Base-by-base conservation (phyloP, 2,888 invertebrate species). In the Lutraria lutraria region DNA sequence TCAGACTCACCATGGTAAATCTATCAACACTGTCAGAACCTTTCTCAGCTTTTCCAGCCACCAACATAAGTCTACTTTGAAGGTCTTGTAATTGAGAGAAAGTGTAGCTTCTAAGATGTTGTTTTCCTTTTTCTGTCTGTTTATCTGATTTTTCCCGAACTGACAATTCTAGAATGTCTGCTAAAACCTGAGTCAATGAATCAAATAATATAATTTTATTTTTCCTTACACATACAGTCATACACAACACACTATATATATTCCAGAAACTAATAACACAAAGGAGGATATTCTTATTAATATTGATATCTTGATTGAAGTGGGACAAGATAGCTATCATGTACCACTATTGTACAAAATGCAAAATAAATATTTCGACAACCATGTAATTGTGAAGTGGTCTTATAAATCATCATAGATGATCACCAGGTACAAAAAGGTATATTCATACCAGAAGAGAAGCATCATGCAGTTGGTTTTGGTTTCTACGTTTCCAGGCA, bases 41-140 rank as follows among this genome's bases (percentile, higher is more conserved):
- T 83, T 94, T 94, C 79, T 94, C 94, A 21, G 94, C 95, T 90
- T 94, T 94, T 13, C 96, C 96, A 72, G 96, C 96, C 13, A 96
- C 95, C 83, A 96, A 87, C 95, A 96, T 95, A 56, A 96, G 92
- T 83, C 95, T 93, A 83, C 95, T 95, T 92, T 96, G 96, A 25
- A 96, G 91, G 85, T 96, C 96, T 81, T 93, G 92, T 52, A 96
- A 90, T 81, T 95, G 92, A 54, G 91, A 89, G 84, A n/a, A n/a
- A 91, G 89, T 90, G 88, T 94, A 95, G 12, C 89, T 81, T 54
- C 87, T 88, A 4, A 31, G 1, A 34, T 88, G 87, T 56, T 54
- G 60, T 15, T 87, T 87, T 21, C 88, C 89, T 13, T 90, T 90
- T 6, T 31, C 19, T 76, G 31, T 16, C 34, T 34, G 29, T 76